Evolutionary conservation across 2,888 invertebrate species (phyloP), one percentile per base, ranked within the genome.

Genomic region (Euplagia quadripunctaria): DNA sequence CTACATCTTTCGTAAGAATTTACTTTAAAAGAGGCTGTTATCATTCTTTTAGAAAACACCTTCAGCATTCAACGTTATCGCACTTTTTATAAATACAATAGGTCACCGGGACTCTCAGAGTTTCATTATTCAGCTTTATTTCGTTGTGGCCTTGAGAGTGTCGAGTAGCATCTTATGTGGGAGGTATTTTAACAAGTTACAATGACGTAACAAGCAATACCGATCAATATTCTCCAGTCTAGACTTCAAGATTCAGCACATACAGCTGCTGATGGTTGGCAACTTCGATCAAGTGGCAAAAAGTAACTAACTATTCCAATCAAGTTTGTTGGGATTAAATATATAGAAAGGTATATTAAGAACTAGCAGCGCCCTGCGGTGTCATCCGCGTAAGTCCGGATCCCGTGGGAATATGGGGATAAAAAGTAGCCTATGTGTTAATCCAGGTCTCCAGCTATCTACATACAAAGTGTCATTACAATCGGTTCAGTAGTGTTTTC

Each of bases 31-130:
- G 63, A 20, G 73, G 52, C 31, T 67, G 68, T 73, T 83, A 78
- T 78, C 78, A 72, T 65, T n/a, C 64, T 67, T 76, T 78, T 73
- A 20, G 63, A 76, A 78, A 78, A 68, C 66, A 68, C 66, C 42
- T 64, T 49, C 41, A 41, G 49, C 17, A 51, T 63, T 64, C 17
- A 42, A 64, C 17, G n/a, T 51, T 70, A 43, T 64, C 46, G 61
- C 64, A n/a, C 72, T 82, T 58, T 74, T 65, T 72, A 72, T 68
- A 70, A 75, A 78, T 73, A 66, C 63, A 17, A 64, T 58, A 46
- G 61, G 67, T 77, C 77, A 76, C 72, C 17, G 73, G n/a, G 20
- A 68, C 52, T 46, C 65, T 63, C 31, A 77, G n/a, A 20, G 31
- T 52, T 70, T 46, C 17, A 51, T 49, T 51, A 49, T 64, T 49